Base-by-base conservation (phyloP, 1,140 invertebrate genomes). In the Sesamia nonagrioides region DNA sequence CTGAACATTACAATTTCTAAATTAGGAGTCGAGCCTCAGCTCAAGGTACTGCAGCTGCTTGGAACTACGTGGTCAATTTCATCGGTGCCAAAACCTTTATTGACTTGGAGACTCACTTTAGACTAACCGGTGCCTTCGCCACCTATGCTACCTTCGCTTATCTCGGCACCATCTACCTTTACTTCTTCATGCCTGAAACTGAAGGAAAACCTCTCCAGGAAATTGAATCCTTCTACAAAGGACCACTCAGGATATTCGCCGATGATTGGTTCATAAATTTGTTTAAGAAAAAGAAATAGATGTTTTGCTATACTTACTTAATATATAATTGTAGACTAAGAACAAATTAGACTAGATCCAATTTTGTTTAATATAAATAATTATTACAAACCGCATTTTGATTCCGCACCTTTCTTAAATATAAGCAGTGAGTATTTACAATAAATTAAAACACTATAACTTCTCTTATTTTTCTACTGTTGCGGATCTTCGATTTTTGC, bases 141-240 rank as follows among this genome's bases (percentile, higher is more conserved):
- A 92, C 97, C 56, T 97, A 97, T 88, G 94, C 96, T 7, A 92
- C 83, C 4, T 94, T 96, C 66, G 95, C 96, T 17, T 92, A 96
- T 15, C 17, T 96, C 5, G 96, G 96, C 8, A 89, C 96, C 13
- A 84, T 96, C 3, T 85, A 97, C 71, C 90, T 97, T 13, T 96
- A 96, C 78, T 95, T 96, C 54, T 96, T 96, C 77, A 88, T 98
- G n/a, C 97, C 98, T 1, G 97, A 98, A 92, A 98, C 97, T 0
- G 97, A 97, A 92, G 97, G 97, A 3, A 97, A 96, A 81, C 96
- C 96, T 2, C 93, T 98, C 61, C 96, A 97, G 88, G 97, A 98
- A 89, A 97, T 98, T 48, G 96, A 97, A 84, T 90, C 91, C 2
- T 91, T 91, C 74, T 96, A 96, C 80, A 95, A 95, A 0, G 96